phyloP scores from a whole-genome alignment of 2,797 vertebrate genomes.

The Craterocephalus amniculus region DNA sequence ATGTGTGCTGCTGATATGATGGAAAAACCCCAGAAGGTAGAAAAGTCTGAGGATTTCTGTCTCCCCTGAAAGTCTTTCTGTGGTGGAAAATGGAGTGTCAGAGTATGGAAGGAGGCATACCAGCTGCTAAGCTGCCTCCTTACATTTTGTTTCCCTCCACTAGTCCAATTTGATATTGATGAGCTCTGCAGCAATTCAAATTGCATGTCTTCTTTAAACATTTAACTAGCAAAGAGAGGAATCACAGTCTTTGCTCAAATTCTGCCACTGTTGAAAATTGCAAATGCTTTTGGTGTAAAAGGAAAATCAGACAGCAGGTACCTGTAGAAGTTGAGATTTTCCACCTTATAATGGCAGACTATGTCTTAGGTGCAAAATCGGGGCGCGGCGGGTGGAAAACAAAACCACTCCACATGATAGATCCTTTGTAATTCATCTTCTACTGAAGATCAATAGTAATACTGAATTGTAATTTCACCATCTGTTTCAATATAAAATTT shows the following conservation, averaged over 20 bases:
- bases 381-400: conserved; percentile 29
- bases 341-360: conserved; percentile 40
- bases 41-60: conserved; percentile 57
- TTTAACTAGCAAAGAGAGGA: conserved; percentile 82
- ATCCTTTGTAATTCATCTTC: conserved; percentile 44
- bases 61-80: conserved; percentile 50
- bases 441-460: conserved; percentile 51
- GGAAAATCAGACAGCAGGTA: conserved; percentile 73
- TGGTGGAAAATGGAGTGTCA: conserved; percentile 72
- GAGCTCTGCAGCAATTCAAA: conserved; percentile 85
- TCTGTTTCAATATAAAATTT: conserved; percentile 50
- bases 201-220: conserved; percentile 85
- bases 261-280: conserved; percentile 82
- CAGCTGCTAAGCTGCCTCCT: conserved; percentile 73
- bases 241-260: conserved; percentile 85
- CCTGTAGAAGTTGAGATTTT: conserved; percentile 68
- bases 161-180: conserved; percentile 86
- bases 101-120: conserved; percentile 60
- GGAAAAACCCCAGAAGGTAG: conserved; percentile 55
- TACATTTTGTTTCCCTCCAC: conserved; percentile 76
- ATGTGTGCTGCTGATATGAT: conserved; percentile 56
- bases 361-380: conserved; percentile 35
- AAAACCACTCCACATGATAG: conserved; percentile 23
- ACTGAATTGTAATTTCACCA: conserved; percentile 54
- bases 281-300: conserved; percentile 76